phyloP scores from a whole-genome alignment of 2,797 vertebrate genomes.

The Sebastes iracundus region DNA sequence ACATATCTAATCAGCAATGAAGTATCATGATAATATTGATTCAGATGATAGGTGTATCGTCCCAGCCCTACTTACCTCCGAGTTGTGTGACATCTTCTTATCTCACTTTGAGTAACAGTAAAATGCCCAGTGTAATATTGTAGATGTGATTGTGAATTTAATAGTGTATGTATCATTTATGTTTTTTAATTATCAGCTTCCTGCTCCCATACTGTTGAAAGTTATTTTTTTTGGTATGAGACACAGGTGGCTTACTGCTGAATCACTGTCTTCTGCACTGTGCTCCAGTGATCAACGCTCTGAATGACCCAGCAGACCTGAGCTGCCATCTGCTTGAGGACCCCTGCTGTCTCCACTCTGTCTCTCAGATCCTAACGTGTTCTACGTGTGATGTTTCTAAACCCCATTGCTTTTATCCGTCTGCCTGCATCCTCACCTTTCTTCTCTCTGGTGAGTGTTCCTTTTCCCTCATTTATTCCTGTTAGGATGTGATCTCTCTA shows the following conservation, averaged over 20 bases:
- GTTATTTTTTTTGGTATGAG: conserved; percentile 21
- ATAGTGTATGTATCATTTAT: background rate
- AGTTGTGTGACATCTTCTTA: no score
- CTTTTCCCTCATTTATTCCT: conserved; percentile 14
- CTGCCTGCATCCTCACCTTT: background rate
- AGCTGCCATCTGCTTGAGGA: conserved; percentile 64
- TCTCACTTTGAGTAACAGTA: background rate
- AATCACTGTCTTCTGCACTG: conserved; percentile 47
- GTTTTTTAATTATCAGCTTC: background rate
- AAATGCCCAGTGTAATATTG: background rate
- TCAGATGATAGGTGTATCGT: no score
- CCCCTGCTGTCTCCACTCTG: conserved; percentile 35
- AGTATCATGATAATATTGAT: no score
- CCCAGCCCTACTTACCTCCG: no score
- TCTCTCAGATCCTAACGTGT: conserved; percentile 44
- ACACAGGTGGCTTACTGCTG: conserved; percentile 62
- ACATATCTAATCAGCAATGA: no score
- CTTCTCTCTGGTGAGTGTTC: background rate
- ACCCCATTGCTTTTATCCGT: conserved; percentile 6
- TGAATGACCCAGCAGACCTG: conserved; percentile 63
- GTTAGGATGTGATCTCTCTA: conserved; percentile 11
- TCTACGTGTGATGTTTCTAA: conserved; percentile 35
- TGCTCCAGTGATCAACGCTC: conserved; percentile 53
- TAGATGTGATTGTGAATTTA: background rate
- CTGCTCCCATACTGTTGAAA: background rate